Conservation (phyloP, 2,888 invertebrate species). For the Drosophila paramelanica region DNA sequence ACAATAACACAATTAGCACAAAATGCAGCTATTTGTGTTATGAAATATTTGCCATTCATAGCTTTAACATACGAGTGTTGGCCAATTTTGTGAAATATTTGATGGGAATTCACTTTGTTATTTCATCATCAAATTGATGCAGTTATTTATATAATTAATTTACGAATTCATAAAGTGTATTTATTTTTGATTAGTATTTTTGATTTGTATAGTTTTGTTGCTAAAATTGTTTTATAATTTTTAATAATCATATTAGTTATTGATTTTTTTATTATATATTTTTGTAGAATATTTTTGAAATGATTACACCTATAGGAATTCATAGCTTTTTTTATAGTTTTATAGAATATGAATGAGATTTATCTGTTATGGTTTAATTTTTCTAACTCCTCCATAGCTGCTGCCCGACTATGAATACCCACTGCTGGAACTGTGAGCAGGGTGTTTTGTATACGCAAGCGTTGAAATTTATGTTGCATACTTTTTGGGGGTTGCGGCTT, state of each 20-base stretch:
- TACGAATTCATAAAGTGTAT: too few relatives aligned
- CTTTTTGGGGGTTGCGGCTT: constrained; percentile 52
- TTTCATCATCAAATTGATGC: not conserved
- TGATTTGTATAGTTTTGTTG: too few relatives aligned
- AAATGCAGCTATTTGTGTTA: constrained; percentile 8
- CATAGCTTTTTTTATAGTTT: too few relatives aligned
- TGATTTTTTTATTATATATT: too few relatives aligned
- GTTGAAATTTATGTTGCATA: constrained; percentile 56
- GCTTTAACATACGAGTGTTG: constrained; percentile 1
- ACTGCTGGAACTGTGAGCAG: not conserved
- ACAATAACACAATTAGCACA: constrained; percentile 17
- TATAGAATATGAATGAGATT: too few relatives aligned
- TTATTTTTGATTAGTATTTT: too few relatives aligned
- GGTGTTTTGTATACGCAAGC: constrained; percentile 27
- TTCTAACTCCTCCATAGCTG: not conserved
- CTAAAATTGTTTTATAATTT: too few relatives aligned
- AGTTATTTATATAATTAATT: not conserved
- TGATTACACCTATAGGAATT: too few relatives aligned
- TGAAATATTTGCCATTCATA: not conserved
- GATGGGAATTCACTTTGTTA: not conserved
- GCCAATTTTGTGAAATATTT: not conserved
- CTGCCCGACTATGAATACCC: not conserved
- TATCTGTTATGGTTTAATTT: not conserved
- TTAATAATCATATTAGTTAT: too few relatives aligned
- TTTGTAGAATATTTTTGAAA: too few relatives aligned